phyloP scores from a whole-genome alignment of 2,888 invertebrate genomes.

The Machimus rusticus region DNA sequence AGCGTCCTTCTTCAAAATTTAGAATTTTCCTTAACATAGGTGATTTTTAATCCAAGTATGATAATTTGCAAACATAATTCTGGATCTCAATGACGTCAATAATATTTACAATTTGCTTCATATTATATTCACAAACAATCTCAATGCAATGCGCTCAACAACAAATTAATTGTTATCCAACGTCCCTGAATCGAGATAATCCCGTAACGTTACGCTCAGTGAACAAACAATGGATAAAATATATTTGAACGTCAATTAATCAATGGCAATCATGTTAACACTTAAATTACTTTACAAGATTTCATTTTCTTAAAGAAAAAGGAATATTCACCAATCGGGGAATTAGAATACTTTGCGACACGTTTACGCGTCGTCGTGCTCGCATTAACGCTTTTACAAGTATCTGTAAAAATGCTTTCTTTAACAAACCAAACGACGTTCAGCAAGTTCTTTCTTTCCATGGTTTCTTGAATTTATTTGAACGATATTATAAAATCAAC shows the following conservation, averaged over 20 bases:
- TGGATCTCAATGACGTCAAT: neutral
- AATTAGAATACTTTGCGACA: neutral
- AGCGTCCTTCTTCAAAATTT: neutral
- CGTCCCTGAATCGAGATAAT: neutral
- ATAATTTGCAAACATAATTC: slow-evolving; percentile 9
- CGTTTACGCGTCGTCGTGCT: neutral
- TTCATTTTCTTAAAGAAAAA: neutral
- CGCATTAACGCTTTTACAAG: neutral
- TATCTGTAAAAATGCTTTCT: neutral
- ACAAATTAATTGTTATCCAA: neutral
- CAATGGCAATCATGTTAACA: slow-evolving; percentile 6
- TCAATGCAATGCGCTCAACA: neutral
- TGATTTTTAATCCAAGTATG: neutral
- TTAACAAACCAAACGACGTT: neutral
- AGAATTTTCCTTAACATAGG: neutral
- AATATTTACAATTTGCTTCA: neutral
- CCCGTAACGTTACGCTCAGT: neutral
- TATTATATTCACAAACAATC: neutral
- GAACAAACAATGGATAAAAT: slow-evolving; percentile 29
- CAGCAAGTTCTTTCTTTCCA: neutral
- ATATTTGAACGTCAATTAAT: slow-evolving; percentile 10
- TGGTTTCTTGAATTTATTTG: neutral
- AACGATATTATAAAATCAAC: neutral
- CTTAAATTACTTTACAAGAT: slow-evolving; percentile 21
- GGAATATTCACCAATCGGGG: neutral